Percentiles rank a stretch among this genome's conserved stretches.
Conservation (phyloP, 1,140 invertebrate species). For the Dreissena polymorpha region DNA sequence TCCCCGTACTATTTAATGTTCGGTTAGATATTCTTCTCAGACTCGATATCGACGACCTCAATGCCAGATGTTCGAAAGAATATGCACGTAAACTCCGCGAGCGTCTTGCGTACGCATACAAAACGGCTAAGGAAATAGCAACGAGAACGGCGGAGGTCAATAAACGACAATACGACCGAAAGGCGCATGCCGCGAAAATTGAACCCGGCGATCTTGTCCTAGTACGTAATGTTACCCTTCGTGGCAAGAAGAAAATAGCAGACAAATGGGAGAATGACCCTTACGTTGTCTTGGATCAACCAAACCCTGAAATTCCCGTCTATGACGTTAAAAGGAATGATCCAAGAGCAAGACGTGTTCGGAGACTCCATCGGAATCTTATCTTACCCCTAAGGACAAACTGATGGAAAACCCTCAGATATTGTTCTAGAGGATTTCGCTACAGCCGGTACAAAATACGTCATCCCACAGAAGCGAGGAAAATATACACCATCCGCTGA, state of each 20-base stretch:
- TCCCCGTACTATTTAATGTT: slow-evolving; percentile 11
- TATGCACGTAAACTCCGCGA: background rate
- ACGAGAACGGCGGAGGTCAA: background rate
- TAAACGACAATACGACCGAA: background rate
- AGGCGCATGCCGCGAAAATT: background rate
- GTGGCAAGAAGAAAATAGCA: slow-evolving; percentile 9
- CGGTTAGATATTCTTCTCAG: background rate
- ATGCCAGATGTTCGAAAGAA: background rate
- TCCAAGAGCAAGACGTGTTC: no score
- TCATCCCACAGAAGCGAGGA: no score
- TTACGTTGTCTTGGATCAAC: background rate
- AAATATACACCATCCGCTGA: no score
- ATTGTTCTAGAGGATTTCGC: no score
- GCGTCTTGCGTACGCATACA: background rate
- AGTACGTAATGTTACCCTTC: background rate
- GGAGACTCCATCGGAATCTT: no score
- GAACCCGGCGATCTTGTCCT: background rate
- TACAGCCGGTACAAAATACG: no score
- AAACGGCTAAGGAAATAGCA: background rate
- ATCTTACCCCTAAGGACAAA: no score
- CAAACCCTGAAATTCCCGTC: background rate
- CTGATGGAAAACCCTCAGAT: no score
- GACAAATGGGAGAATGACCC: slow-evolving; percentile 15
- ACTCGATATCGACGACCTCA: background rate
- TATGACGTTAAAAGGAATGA: background rate